Percentiles rank a stretch among this genome's conserved stretches.
These are phyloP conservation scores for Hyppa rectilinea DNA, from an alignment of 2,888 invertebrate species.

Conservation along the genomic window DNA sequence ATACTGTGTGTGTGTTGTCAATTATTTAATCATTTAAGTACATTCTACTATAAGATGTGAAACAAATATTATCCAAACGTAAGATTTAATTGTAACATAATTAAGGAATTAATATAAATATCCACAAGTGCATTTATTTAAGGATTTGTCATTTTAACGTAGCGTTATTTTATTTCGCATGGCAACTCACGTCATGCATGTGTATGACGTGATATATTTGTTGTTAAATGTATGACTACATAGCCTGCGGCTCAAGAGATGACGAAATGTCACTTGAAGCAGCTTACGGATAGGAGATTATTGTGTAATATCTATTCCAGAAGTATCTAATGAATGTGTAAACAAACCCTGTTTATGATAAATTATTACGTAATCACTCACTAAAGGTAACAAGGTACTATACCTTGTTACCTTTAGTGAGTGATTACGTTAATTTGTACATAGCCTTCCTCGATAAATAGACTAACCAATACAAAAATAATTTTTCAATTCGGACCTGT, in stretches of 20 bases:
- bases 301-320: too few species aligned
- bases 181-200: background rate
- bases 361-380: too few species aligned
- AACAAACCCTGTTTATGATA: too few species aligned
- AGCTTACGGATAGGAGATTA: background rate
- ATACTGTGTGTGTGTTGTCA: background rate
- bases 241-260: background rate
- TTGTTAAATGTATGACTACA: slow-evolving; percentile 11
- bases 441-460: too few species aligned
- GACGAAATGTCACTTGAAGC: background rate
- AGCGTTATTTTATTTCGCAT: background rate
- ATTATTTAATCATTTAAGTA: background rate
- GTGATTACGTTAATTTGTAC: too few species aligned
- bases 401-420: too few species aligned
- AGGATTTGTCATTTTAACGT: background rate
- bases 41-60: background rate
- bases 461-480: too few species aligned
- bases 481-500: too few species aligned
- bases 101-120: background rate
- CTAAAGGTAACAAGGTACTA: too few species aligned
- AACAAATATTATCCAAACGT: background rate
- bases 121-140: background rate
- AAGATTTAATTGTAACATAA: background rate
- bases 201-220: slow-evolving; percentile 5
- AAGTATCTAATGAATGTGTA: too few species aligned